Evolutionary conservation across 64 coral and sea anemone genomes (phyloP), one percentile per base, ranked within the genome.

Genomic region (Porites australiensis): DNA sequence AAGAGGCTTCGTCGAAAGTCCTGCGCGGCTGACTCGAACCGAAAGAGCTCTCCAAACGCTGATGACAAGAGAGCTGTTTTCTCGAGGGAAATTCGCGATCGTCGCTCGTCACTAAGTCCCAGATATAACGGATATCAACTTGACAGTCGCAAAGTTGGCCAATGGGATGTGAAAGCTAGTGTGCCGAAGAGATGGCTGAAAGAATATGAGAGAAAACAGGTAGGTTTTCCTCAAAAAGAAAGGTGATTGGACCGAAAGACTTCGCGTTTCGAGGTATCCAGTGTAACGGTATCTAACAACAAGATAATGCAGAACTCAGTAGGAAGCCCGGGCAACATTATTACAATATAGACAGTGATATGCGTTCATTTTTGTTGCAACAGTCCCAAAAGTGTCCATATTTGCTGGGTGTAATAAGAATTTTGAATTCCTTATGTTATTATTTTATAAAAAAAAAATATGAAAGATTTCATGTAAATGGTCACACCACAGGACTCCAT

Each of bases 191-290:
- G 48, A 68, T 84, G 81, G 81, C 63, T 84, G 0, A 84, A 50
- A 68, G 81, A 84, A 51, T 84, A 84, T 45, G 63, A 84, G 61
- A 68, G 69, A 63, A 84, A 69, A 43, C 81, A 84, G 45, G 81
- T 84, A 45, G 50, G 62, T 12, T 51, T 19, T 76, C 6, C 4
- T 16, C 5, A 50, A 57, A 57, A 12, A 55, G 10, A 11, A 55
- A 55, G 5, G 10, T 55, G 53, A 55, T 55, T 11, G 53, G 7
- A 57, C 54, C 12, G 12, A 7, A 57, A 57, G 54, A 57, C 54
- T 57, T 9, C 54, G 7, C 54, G 12, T 12, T 7, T 9, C 7
- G 54, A 57, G 54, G 54, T 57, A 57, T 57, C 54, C 12, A 37
- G 27, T 37, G 27, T 37, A 64, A 18, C 13, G 6, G 13, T 18